phyloP scores from a whole-genome alignment of 2,113 vertebrate species.

The Excalfactoria chinensis region DNA sequence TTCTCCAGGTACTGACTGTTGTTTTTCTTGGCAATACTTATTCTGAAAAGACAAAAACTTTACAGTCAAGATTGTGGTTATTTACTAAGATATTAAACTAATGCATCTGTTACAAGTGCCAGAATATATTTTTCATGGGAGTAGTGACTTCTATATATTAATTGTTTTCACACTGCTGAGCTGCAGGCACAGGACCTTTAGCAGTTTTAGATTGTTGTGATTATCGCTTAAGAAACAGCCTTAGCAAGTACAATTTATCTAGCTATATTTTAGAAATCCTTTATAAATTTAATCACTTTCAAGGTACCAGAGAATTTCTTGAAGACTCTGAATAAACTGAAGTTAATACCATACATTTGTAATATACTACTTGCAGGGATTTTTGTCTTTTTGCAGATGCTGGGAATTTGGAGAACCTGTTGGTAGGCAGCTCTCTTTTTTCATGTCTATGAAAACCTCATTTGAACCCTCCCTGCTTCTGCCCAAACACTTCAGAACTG shows the following conservation, averaged over 20 bases:
- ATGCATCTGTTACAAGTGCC: neutral
- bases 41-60: neutral
- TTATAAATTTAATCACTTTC: neutral
- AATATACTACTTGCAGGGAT: neutral
- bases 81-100: neutral
- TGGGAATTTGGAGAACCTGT: neutral
- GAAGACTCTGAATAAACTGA: neutral
- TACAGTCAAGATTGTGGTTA: neutral
- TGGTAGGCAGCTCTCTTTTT: neutral
- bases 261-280: neutral
- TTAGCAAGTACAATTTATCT: accelerated
- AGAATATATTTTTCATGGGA: neutral
- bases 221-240: neutral
- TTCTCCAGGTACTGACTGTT: neutral
- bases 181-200: neutral
- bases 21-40: neutral
- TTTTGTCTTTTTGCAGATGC: neutral
- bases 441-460: neutral
- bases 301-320: neutral
- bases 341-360: neutral
- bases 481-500: neutral
- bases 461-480: neutral
- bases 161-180: neutral
- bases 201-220: neutral
- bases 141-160: neutral